Percentiles rank a stretch among this genome's conserved stretches.
These are phyloP conservation scores for Zingel zingel DNA, from an alignment of 2,113 vertebrate genomes.

Conservation along the genomic window DNA sequence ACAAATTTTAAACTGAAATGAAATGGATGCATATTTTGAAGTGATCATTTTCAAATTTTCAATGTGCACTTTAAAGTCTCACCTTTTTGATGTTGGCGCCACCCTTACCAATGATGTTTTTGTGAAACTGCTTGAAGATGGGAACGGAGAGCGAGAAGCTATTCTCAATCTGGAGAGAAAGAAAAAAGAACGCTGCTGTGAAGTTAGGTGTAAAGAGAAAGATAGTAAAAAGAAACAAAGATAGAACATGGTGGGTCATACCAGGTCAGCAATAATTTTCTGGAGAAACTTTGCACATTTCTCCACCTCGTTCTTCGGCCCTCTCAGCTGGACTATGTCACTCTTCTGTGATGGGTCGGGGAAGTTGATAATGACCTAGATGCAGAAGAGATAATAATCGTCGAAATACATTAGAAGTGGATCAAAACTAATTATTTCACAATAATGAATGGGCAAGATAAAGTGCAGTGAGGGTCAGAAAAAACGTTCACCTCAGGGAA, in stretches of 20 bases:
- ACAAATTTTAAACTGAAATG: neutral
- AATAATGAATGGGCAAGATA: neutral
- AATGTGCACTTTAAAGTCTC: conserved; percentile 7
- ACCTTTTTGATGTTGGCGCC: conserved; percentile 90
- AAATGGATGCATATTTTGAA: neutral
- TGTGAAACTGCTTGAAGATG: conserved; percentile 89
- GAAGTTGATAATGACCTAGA: conserved; percentile 89
- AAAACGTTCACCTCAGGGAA: conserved; percentile 84
- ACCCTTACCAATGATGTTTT: conserved; percentile 90
- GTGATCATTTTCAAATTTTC: neutral
- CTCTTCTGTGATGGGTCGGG: conserved; percentile 88
- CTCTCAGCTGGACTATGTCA: conserved; percentile 87
- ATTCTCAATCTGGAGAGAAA: conserved; percentile 83
- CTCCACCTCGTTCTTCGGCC: conserved; percentile 89
- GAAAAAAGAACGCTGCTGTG: neutral
- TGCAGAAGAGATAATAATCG: neutral
- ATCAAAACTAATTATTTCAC: neutral
- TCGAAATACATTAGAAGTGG: neutral
- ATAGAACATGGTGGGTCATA: conserved; percentile 23
- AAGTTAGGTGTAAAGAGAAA: neutral
- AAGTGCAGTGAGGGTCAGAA: neutral
- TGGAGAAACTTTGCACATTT: conserved; percentile 89
- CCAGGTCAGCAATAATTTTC: conserved; percentile 87
- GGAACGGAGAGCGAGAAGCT: conserved; percentile 88
- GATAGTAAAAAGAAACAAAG: neutral